Evolutionary conservation across 2,797 vertebrate species (phyloP), one percentile per base, ranked within the genome.

Genomic region (Siniperca scherzeri): DNA sequence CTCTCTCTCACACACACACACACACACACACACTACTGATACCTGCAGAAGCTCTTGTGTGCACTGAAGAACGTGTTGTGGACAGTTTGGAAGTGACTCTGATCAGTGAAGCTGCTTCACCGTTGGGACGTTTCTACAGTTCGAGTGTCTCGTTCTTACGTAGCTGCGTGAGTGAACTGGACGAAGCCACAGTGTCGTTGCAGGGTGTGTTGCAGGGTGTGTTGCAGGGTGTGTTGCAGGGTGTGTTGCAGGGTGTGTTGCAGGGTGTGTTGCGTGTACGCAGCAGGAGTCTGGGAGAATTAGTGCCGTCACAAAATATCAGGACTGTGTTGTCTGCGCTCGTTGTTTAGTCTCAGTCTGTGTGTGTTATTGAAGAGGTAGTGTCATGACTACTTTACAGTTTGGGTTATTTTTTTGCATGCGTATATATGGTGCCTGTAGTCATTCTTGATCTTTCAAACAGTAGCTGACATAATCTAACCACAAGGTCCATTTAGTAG

Each of bases 111-210:
- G 56, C 74, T 82, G 72, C 65, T 83, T 85, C 61, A 1, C 60
- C 67, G 72, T 21, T 36, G 5, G 64, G 52, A 50, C 44, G 70
- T 79, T 80, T 84, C 88, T 88, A 88, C 86, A 91, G 88, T 84
- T 36, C 7, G 22, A 70, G 72, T 79, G 81, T 90, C 80, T 87
- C 61, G 12, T 56, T 60, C 27, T 76, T 30, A 7, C 8, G 36
- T 2, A 9, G 68, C 44, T 67, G 46, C 48, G 22, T 9, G 27
- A 44, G 44, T 2, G 2, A 70, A 62, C n/a, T 50, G 21, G 64
- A 65, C 17, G 9, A 38, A 50, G 30, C 17, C 36, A 11, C 59
- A 55, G 65, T 3, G 67, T 14, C 2, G 13, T 4, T 10, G 48
- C 36, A 48, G 62, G 61, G 59, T 22, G 69, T 33, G 27, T 48